Conservation (phyloP, 2,888 invertebrate species). For the Troides helena region DNA sequence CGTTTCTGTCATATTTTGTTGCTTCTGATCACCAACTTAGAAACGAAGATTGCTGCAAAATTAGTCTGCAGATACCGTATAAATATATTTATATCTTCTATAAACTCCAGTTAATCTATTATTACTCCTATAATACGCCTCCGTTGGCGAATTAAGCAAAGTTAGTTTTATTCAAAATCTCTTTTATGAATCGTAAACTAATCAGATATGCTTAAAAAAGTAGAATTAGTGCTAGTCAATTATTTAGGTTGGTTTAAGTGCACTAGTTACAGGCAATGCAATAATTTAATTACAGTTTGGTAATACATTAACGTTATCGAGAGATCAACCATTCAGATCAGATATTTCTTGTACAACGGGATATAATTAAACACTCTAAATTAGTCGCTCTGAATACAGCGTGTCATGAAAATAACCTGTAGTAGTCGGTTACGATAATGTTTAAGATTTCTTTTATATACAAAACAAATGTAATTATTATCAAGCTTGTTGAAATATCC, state of each 20-base stretch:
- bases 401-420: slow-evolving; percentile 7
- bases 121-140: no score
- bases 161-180: neutral
- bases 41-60: no score
- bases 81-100: no score
- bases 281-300: slow-evolving; percentile 6
- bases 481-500: no score
- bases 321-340: slow-evolving; percentile 8
- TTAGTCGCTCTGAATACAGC: neutral
- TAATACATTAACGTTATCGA: slow-evolving; percentile 13
- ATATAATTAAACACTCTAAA: slow-evolving; percentile 7
- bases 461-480: neutral
- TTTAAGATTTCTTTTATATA: neutral
- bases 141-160: no score
- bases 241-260: neutral
- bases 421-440: neutral
- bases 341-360: neutral
- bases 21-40: no score
- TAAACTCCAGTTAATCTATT: no score
- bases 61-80: no score
- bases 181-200: neutral
- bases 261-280: slow-evolving; percentile 3
- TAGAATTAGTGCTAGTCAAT: no score
- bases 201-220: no score
- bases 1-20: no score